These are phyloP conservation scores for Myoxocephalus aenaeus DNA, from an alignment of 2,797 vertebrate species.

Conservation along the genomic window DNA sequence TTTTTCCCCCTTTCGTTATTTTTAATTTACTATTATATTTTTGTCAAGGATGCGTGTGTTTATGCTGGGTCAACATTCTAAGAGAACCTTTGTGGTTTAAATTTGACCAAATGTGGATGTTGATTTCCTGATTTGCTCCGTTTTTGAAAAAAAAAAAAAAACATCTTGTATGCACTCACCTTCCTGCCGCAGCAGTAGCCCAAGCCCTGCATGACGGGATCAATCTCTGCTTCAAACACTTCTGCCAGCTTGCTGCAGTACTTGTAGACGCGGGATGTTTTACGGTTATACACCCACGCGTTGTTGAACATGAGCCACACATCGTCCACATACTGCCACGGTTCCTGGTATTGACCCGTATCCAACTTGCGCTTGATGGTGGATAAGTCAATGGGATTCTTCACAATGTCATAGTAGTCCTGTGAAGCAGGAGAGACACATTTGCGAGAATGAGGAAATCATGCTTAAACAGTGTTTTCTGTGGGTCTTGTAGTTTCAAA, in stretches of 20 bases:
- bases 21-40: too few species aligned
- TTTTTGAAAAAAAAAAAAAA: too few species aligned
- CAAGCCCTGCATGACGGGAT: constrained; percentile 97
- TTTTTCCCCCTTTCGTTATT: too few species aligned
- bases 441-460: background rate
- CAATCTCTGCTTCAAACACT: constrained; percentile 97
- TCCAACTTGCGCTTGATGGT: constrained; percentile 98
- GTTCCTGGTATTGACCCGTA: constrained; percentile 98
- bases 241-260: constrained; percentile 98
- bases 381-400: constrained; percentile 98
- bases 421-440: constrained; percentile 51
- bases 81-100: too few species aligned
- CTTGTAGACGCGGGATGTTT: constrained; percentile 98
- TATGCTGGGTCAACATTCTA: background rate
- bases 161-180: constrained; percentile 77
- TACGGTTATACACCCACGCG: constrained; percentile 98
- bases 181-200: constrained; percentile 99
- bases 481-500: background rate
- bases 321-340: constrained; percentile 99
- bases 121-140: background rate
- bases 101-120: background rate
- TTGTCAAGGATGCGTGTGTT: too few species aligned
- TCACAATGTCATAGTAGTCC: constrained; percentile 99
- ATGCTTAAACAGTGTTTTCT: background rate
- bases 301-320: constrained; percentile 99